Percentiles rank a stretch among this genome's conserved stretches.
phyloP scores from a whole-genome alignment of 1,140 invertebrate species.

The Bombus sylvicola region DNA sequence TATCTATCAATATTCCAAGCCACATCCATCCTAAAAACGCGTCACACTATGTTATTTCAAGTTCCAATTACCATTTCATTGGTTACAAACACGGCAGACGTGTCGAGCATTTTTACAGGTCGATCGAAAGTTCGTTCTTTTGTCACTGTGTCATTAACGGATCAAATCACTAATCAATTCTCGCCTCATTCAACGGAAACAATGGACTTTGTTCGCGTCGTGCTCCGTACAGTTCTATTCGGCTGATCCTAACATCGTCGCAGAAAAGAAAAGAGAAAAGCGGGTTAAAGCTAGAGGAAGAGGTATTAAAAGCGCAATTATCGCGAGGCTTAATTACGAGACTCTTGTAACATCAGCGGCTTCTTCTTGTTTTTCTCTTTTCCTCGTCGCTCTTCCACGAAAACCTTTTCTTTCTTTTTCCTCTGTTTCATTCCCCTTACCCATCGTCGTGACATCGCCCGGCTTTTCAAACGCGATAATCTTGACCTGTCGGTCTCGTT shows the following conservation, averaged over 20 bases:
- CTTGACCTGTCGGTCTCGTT: slow-evolving; percentile 16
- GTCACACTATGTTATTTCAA: neutral
- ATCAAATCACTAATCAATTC: slow-evolving; percentile 60
- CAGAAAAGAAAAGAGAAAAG: neutral
- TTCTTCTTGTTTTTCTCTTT: slow-evolving; percentile 14
- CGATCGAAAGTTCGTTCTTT: neutral
- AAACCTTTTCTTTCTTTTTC: neutral
- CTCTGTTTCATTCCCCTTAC: neutral
- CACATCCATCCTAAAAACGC: neutral
- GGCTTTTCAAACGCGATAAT: slow-evolving; percentile 47
- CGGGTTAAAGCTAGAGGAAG: slow-evolving; percentile 19
- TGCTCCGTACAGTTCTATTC: slow-evolving; percentile 1
- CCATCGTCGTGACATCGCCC: slow-evolving; percentile 3
- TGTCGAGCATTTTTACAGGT: slow-evolving; percentile 16
- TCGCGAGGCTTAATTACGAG: slow-evolving; percentile 60
- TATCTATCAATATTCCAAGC: neutral
- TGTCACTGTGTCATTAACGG: slow-evolving; percentile 42
- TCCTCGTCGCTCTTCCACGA: slow-evolving; percentile 24
- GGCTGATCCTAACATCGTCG: slow-evolving; percentile 38
- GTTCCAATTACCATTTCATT: slow-evolving; percentile 23
- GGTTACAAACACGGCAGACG: neutral
- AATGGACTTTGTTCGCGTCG: slow-evolving; percentile 52
- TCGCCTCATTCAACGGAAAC: slow-evolving; percentile 38
- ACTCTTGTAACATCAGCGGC: slow-evolving; percentile 62
- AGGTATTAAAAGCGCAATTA: slow-evolving; percentile 65